Percentiles rank a stretch among this genome's conserved stretches.
Conservation (phyloP, 1,140 invertebrate species). For the Centruroides vittatus region DNA sequence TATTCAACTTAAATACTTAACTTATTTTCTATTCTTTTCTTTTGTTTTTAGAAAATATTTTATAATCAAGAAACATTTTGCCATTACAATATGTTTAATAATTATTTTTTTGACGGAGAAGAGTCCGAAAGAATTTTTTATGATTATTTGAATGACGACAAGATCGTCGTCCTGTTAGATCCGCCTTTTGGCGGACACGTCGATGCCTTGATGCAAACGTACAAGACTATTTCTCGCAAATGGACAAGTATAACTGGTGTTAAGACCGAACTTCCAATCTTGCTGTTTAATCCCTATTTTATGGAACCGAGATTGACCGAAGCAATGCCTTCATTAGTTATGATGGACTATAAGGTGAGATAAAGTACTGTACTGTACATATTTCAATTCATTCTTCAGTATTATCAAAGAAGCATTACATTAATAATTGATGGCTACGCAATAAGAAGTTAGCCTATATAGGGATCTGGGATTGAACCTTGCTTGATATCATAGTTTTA, state of each 20-base stretch:
- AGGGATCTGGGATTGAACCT: too few species aligned
- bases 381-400: not conserved
- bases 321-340: conserved; percentile 2
- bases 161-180: conserved; percentile 4
- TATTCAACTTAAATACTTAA: too few species aligned
- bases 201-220: conserved; percentile 6
- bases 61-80: conserved; percentile 4
- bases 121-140: not conserved
- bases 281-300: conserved; percentile 11
- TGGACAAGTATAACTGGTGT: not conserved
- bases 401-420: too few species aligned
- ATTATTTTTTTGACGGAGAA: conserved; percentile 7
- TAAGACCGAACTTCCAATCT: not conserved
- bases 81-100: conserved; percentile 11
- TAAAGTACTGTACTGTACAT: not conserved
- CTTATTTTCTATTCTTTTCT: too few species aligned
- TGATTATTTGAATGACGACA: conserved; percentile 2
- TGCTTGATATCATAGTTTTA: too few species aligned
- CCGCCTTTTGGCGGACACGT: conserved; percentile 12
- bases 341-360: conserved; percentile 14
- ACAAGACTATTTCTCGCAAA: not conserved
- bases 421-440: too few species aligned
- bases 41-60: conserved; percentile 6
- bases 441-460: too few species aligned
- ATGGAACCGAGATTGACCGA: conserved; percentile 2